These are phyloP conservation scores for Notolepis coatsorum DNA, from an alignment of 2,797 vertebrate genomes.

Conservation along the genomic window DNA sequence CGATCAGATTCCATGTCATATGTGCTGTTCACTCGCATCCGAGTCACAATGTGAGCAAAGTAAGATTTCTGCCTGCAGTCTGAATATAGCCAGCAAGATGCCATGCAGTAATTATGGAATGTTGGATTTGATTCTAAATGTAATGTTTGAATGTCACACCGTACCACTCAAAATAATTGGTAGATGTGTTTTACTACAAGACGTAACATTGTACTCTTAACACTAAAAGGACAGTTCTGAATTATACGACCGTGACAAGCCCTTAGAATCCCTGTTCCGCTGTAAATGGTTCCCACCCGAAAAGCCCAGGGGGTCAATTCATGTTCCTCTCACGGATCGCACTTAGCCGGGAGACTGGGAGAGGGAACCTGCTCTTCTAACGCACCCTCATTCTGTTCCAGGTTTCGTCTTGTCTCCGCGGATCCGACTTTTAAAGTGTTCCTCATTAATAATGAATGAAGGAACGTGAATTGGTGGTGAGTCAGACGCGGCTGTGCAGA, in stretches of 20 bases:
- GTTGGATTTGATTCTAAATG: constrained; percentile 19
- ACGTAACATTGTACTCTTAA: too few relatives aligned
- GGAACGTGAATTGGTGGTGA: constrained; percentile 22
- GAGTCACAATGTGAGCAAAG: too few relatives aligned
- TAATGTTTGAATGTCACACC: not conserved
- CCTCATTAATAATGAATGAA: constrained; percentile 53
- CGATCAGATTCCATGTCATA: too few relatives aligned
- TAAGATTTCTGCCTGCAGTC: too few relatives aligned
- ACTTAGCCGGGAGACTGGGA: constrained; percentile 10
- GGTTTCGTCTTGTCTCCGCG: constrained; percentile 30
- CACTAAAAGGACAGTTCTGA: not conserved
- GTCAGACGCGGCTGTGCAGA: constrained; percentile 17
- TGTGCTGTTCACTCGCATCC: too few relatives aligned
- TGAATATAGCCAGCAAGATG: not conserved
- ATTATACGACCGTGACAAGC: constrained; percentile 5
- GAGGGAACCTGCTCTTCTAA: constrained; percentile 25
- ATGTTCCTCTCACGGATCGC: constrained; percentile 8
- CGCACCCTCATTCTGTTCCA: constrained; percentile 17
- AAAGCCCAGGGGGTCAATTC: constrained; percentile 8
- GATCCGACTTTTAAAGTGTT: constrained; percentile 30
- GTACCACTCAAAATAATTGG: constrained; percentile 5
- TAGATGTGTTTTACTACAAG: not conserved
- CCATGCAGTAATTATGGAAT: constrained; percentile 17
- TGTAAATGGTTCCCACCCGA: constrained; percentile 26
- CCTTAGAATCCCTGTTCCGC: constrained; percentile 6